Evolutionary conservation across 2,797 vertebrate genomes (phyloP).

Genomic region (Pygocentrus nattereri): DNA sequence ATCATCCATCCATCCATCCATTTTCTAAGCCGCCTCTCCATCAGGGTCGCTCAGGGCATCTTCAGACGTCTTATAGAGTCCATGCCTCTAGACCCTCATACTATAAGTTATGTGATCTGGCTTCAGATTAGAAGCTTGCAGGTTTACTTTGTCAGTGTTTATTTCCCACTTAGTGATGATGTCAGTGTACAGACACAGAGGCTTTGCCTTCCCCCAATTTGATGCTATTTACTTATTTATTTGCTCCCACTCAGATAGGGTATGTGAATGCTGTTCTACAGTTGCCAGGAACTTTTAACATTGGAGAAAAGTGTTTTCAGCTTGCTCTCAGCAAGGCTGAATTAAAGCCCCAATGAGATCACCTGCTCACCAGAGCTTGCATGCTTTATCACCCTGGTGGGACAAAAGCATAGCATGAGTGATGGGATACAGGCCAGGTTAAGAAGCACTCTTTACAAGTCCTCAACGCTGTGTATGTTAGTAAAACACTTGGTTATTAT

Average conservation of each 20-base stretch:
- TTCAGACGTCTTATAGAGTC: too few species aligned
- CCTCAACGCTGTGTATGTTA: not conserved
- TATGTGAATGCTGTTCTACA: not conserved
- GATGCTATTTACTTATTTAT: not conserved
- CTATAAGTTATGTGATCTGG: not conserved
- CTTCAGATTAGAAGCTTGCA: not conserved
- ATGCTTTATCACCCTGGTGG: not conserved
- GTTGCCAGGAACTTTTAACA: not conserved
- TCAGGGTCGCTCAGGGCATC: too few species aligned
- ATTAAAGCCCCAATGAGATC: not conserved
- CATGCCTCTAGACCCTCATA: too few species aligned
- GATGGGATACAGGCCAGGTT: not conserved
- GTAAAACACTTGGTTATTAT: not conserved
- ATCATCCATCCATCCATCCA: too few species aligned
- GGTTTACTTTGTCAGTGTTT: not conserved
- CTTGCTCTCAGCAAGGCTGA: not conserved
- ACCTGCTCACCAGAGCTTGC: not conserved
- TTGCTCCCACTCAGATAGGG: not conserved
- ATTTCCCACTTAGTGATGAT: not conserved
- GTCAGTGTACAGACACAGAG: not conserved
- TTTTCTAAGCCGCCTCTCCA: too few species aligned
- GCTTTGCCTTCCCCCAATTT: not conserved
- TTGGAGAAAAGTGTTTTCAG: not conserved
- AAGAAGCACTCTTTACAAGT: not conserved
- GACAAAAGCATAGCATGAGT: not conserved